Base-by-base conservation (phyloP, 1,140 invertebrate species). In the Drosophila kikkawai region DNA sequence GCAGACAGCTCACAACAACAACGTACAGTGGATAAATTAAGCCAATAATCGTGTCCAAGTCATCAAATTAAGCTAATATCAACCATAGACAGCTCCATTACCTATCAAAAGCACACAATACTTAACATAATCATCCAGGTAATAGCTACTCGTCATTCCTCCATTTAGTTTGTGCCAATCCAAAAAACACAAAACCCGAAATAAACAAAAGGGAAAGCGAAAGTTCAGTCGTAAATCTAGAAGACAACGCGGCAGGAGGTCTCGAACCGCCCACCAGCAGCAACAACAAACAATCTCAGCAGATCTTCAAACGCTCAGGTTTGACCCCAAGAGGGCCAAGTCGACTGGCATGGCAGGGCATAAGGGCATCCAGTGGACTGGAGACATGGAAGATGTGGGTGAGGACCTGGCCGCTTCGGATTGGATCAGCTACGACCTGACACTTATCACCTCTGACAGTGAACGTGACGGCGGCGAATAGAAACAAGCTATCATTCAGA, bases 151-250 rank as follows among this genome's bases (percentile, higher is more conserved):
- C 8, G 45, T 48, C 45, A 48, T 26, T 48, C 13, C 15, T 15
- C 7, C 4, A 26, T 15, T 26, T 26, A 8, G 19, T 22, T 26
- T 47, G 22, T 1, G 12, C 22, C 81, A 74, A 75, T 81, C 58
- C 58, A 82, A 80, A 78, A 67, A 32, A 12, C 9, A 11, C 5
- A 37, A 22, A 55, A 29, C 1, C 53, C 60, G 19, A 75, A 22
- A 66, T 68, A 82, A 74, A 65, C 34, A 77, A 80, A 81, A 76
- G 81, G 81, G 86, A 90, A 90, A 90, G 86, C 75, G 86, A 90
- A 90, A 90, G 79, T 81, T 79, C 56, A 55, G 42, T 19, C 56
- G 2, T 29, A 59, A 64, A 65, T 45, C 64, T 67, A 86, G 59
- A 75, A 81, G 68, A 80, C 75, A 80, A 75, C 63, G 56, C 63